Evolutionary conservation across 2,113 vertebrate genomes (phyloP).

Genomic region (Craseonycteris thonglongyai): DNA sequence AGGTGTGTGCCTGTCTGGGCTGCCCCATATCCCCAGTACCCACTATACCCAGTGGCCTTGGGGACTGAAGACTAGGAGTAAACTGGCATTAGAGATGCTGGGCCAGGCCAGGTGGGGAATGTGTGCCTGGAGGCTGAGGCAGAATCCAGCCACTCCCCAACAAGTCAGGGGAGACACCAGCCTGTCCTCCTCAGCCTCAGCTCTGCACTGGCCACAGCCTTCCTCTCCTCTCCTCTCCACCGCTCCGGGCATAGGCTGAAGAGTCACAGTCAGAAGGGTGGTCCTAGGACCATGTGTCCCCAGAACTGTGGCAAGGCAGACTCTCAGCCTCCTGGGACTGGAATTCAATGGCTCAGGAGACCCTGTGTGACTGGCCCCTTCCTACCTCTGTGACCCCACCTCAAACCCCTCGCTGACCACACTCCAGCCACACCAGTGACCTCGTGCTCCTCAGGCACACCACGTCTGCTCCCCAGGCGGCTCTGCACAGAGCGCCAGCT

Average conservation of each 20-base stretch:
- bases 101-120: background rate
- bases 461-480: background rate
- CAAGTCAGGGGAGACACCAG: background rate
- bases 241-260: background rate
- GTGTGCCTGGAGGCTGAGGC: background rate
- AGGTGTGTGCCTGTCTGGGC: background rate
- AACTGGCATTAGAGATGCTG: background rate
- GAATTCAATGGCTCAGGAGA: background rate
- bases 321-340: background rate
- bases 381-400: background rate
- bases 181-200: background rate
- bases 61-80: background rate
- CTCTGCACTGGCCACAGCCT: background rate
- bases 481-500: background rate
- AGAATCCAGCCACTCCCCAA: background rate
- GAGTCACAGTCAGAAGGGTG: background rate
- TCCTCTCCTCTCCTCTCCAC: background rate
- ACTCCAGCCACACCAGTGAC: background rate
- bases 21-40: background rate
- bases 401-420: rapidly evolving
- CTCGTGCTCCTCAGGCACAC: background rate
- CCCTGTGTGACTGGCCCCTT: background rate
- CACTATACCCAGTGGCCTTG: background rate
- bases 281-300: background rate
- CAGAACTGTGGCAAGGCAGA: background rate